These are phyloP conservation scores for Tricholaema leucomelas DNA, from an alignment of 2,113 vertebrate genomes.

Conservation along the genomic window DNA sequence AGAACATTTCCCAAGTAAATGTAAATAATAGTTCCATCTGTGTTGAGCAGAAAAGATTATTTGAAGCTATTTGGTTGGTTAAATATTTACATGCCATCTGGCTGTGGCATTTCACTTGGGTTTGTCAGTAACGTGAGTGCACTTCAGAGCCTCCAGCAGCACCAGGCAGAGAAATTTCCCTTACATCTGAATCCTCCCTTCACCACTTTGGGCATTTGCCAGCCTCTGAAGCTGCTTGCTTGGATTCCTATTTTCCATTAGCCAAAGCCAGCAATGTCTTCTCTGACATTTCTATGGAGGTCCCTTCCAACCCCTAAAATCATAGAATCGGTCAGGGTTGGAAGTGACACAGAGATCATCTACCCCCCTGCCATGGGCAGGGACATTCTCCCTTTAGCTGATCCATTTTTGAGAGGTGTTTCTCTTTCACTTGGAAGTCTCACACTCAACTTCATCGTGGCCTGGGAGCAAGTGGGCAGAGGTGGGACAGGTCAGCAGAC, in stretches of 20 bases:
- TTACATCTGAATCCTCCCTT: slow-evolving; percentile 17
- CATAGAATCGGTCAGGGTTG: too few species aligned
- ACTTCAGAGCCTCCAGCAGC: slow-evolving; percentile 45
- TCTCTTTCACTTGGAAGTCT: background rate
- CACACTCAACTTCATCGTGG: background rate
- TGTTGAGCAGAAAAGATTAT: slow-evolving; percentile 19
- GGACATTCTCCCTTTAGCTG: background rate
- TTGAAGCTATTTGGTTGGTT: slow-evolving; percentile 45
- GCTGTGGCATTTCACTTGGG: slow-evolving; percentile 22
- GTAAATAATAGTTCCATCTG: slow-evolving; percentile 53
- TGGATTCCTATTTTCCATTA: background rate
- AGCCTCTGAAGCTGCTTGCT: slow-evolving; percentile 14
- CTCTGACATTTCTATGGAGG: background rate
- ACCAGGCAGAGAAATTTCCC: slow-evolving; percentile 42
- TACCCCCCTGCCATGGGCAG: too few species aligned
- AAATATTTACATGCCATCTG: slow-evolving; percentile 58
- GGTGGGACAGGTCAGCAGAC: background rate
- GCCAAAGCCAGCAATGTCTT: background rate
- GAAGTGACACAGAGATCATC: too few species aligned
- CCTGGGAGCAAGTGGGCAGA: background rate
- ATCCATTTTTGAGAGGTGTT: background rate
- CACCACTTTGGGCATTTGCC: background rate
- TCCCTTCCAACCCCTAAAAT: too few species aligned
- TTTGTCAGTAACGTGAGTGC: slow-evolving; percentile 19
- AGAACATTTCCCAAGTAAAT: background rate